A percentile compares a stretch with the other conserved stretches of the same genome.
Evolutionary conservation across 1,140 invertebrate genomes (phyloP).

Genomic region (Mya arenaria): DNA sequence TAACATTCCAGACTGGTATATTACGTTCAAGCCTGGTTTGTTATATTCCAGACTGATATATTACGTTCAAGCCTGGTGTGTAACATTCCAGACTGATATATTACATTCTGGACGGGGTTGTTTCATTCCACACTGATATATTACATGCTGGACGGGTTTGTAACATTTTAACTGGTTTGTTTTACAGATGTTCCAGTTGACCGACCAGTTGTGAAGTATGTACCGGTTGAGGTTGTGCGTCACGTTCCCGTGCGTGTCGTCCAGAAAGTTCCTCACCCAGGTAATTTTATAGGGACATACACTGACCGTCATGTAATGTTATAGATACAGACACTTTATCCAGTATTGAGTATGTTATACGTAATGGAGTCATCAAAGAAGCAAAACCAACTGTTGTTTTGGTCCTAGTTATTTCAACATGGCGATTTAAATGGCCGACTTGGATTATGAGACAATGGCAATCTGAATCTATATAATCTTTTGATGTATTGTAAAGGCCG

Average conservation of each 20-base stretch:
- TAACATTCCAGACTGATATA: no score
- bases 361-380: background rate
- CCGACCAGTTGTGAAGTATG: slow-evolving; percentile 20
- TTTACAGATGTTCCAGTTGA: slow-evolving; percentile 25
- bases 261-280: slow-evolving; percentile 16
- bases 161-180: no score
- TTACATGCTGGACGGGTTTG: no score
- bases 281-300: background rate
- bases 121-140: no score
- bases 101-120: no score
- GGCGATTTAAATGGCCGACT: background rate
- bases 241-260: slow-evolving; percentile 27
- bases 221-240: slow-evolving; percentile 21
- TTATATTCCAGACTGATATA: no score
- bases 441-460: background rate
- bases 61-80: no score
- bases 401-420: background rate
- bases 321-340: background rate
- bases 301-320: background rate
- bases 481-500: background rate
- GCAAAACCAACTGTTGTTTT: background rate
- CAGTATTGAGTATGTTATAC: background rate
- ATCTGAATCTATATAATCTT: background rate
- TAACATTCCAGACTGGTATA: no score
- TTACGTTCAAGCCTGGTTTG: no score